Percentiles rank a stretch among this genome's conserved stretches.
phyloP scores from a whole-genome alignment of 2,797 vertebrate species.

The Siniperca scherzeri region DNA sequence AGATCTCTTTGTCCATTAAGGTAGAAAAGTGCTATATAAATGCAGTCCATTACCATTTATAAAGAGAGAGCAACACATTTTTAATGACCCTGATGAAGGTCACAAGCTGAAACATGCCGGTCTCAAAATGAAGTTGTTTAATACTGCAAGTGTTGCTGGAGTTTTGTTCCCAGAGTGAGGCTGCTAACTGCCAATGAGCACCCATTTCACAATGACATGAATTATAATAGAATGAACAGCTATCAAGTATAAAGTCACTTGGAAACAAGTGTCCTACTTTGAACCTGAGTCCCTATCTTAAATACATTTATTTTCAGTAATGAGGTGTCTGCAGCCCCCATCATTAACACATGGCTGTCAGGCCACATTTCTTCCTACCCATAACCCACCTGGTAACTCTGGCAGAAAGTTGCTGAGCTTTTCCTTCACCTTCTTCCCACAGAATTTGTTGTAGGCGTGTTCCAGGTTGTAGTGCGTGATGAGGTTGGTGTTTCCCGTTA shows the following conservation, averaged over 20 bases:
- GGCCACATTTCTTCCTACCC: background rate
- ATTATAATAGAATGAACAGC: background rate
- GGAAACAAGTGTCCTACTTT: background rate
- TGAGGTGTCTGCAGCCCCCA: background rate
- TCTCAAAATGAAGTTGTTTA: background rate
- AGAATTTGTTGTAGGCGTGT: constrained; percentile 97
- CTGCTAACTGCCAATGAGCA: background rate
- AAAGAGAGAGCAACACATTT: background rate
- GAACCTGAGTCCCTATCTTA: background rate
- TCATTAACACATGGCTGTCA: background rate
- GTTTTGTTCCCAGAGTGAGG: background rate
- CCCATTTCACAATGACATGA: too few species aligned
- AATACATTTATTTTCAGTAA: background rate
- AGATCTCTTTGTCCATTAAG: background rate
- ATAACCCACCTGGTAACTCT: constrained; percentile 90
- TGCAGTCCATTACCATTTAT: too few species aligned
- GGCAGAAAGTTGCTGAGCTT: constrained; percentile 98
- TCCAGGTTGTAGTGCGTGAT: constrained; percentile 98
- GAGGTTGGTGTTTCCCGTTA: constrained; percentile 97
- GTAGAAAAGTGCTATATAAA: background rate
- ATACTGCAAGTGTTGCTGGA: background rate
- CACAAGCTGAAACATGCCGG: too few species aligned
- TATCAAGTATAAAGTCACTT: background rate
- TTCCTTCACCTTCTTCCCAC: constrained; percentile 98
- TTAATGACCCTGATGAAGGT: background rate